Evolutionary conservation across 2,113 vertebrate genomes (phyloP).

Genomic region (Suricata suricatta): DNA sequence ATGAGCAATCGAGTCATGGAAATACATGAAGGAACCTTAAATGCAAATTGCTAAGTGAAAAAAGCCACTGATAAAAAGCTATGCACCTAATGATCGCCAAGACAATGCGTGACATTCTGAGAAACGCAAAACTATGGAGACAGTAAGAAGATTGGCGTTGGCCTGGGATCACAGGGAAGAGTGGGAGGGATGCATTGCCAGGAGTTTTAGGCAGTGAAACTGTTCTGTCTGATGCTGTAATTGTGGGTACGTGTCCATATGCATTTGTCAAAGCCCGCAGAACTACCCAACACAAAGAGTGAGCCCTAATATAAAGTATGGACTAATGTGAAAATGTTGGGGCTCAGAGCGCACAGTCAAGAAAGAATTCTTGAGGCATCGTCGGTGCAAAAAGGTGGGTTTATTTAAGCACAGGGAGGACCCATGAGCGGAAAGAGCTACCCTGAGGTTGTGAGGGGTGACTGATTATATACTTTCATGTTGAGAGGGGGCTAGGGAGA

Average conservation of each 20-base stretch:
- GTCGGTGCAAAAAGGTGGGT: too few relatives aligned
- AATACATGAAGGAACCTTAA: neutral
- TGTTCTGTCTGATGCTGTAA: too few relatives aligned
- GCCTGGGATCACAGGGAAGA: neutral
- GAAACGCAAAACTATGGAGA: neutral
- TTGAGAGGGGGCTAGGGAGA: too few relatives aligned
- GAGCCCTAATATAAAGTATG: neutral
- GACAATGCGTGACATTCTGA: neutral
- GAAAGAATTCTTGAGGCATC: too few relatives aligned
- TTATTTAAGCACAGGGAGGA: too few relatives aligned
- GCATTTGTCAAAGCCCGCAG: neutral
- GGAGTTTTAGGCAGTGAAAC: neutral
- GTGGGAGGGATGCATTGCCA: neutral
- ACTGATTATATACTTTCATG: too few relatives aligned
- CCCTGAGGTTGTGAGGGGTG: too few relatives aligned
- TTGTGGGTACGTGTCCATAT: neutral
- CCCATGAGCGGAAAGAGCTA: too few relatives aligned
- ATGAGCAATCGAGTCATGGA: neutral
- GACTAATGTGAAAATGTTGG: too few relatives aligned
- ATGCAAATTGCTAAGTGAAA: neutral
- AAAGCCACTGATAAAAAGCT: neutral
- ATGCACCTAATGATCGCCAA: neutral
- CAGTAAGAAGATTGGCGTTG: neutral
- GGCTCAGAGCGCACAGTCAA: too few relatives aligned
- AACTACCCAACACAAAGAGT: neutral